These are phyloP conservation scores for Agapostemon virescens DNA, from an alignment of 2,888 invertebrate genomes.

Conservation along the genomic window DNA sequence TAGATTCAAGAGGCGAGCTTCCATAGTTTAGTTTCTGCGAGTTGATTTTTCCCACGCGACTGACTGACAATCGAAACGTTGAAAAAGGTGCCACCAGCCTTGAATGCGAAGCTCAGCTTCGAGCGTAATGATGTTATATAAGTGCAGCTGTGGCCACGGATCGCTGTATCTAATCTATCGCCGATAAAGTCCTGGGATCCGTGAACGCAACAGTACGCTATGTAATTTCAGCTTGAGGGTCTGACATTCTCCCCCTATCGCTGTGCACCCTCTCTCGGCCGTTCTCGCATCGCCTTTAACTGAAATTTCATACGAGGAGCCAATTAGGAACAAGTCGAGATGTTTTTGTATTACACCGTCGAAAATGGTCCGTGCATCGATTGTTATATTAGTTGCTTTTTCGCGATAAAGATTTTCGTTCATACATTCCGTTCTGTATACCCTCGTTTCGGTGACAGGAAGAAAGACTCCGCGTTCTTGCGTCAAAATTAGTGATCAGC, in stretches of 20 bases:
- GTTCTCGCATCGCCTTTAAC: slow-evolving; percentile 49
- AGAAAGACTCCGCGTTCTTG: too few relatives aligned
- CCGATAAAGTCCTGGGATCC: slow-evolving; percentile 59
- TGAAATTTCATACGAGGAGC: slow-evolving; percentile 69
- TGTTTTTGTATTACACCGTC: slow-evolving; percentile 34
- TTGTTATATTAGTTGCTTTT: background rate
- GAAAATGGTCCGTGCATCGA: slow-evolving; percentile 19
- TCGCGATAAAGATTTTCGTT: too few relatives aligned
- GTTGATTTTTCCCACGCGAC: background rate
- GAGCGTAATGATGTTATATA: slow-evolving; percentile 56
- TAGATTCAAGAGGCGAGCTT: too few relatives aligned
- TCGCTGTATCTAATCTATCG: slow-evolving; percentile 64
- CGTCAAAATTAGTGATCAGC: too few relatives aligned
- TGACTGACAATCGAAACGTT: background rate
- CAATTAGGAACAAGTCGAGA: slow-evolving; percentile 64
- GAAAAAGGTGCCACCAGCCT: slow-evolving; percentile 32
- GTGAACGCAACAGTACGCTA: slow-evolving; percentile 63
- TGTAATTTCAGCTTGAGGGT: slow-evolving; percentile 69
- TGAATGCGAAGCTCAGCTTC: slow-evolving; percentile 35
- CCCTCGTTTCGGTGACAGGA: too few relatives aligned
- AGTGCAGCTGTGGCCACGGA: slow-evolving; percentile 42
- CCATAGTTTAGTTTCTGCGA: background rate
- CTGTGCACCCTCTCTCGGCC: background rate
- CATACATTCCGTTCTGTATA: too few relatives aligned
- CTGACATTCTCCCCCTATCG: slow-evolving; percentile 25